Evolutionary conservation across 2,113 vertebrate species (phyloP), one percentile per base, ranked within the genome.

Genomic region (Epinephelus lanceolatus): DNA sequence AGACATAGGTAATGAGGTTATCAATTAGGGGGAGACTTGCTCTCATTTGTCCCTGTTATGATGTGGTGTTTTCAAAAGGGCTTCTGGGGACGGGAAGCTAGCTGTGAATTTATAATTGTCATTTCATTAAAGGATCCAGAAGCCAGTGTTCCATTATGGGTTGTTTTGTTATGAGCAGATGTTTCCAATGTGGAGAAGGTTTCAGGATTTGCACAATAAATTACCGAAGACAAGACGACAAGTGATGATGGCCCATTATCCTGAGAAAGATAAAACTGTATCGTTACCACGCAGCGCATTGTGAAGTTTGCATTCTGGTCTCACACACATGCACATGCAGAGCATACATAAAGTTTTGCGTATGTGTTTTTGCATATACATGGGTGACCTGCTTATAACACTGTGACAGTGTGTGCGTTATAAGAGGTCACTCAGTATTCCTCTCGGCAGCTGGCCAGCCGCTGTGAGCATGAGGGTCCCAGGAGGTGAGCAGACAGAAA

Each of bases 1-100:
- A 77, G 85, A 90, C 70, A 87, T 76, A 72, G 78, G 87, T 89
- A 90, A 92, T 93, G 82, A 93, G 89, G 86, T 90, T 80, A 92
- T 93, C 89, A 89, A 90, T 92, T 93, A 86, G 83, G 89, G 51
- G 61, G 65, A 74, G 74, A 68, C 59, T 88, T 70, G 78, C 66
- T 88, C 83, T 85, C 86, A 88, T 94, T 91, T 93, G 78, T 86
- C 69, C 63, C 74, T 30, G 68, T 86, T 88, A 83, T 84, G 65
- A 86, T 86, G 85, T 75, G 4, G 33, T 82, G 82, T 87, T 90
- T 82, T 74, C 37, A 37, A 81, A 75, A 81, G 65, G 55, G 55
- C 74, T 84, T 80, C 53, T 45, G 55, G 61, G 71, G 57, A 90
- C 52, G 70, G 27, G 27, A 59, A 60, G 67, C 57, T 51, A 40